Percentiles rank a stretch among this genome's conserved stretches.
These are phyloP conservation scores for Rotaria magnacalcarata DNA, from an alignment of 2,888 invertebrate species.

Conservation along the genomic window DNA sequence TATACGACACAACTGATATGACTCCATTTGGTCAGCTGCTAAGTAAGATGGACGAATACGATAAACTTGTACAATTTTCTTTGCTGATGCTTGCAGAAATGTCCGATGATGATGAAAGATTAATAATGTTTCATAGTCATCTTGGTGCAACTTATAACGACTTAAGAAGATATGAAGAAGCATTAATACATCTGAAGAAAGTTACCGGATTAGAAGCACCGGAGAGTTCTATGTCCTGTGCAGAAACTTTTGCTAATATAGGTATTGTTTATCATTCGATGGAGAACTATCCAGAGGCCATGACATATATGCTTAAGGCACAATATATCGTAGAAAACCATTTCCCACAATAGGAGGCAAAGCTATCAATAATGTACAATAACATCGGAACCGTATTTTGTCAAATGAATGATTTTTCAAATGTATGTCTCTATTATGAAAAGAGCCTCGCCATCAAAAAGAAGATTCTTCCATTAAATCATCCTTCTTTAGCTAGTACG, in stretches of 20 bases:
- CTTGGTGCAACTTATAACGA: neutral
- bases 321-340: neutral
- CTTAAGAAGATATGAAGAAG: neutral
- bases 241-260: neutral
- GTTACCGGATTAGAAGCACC: neutral
- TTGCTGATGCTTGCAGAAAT: neutral
- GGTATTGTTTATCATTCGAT: neutral
- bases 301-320: neutral
- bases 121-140: neutral
- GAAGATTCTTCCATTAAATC: neutral
- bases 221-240: neutral
- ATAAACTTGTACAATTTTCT: neutral
- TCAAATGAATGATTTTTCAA: neutral
- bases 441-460: neutral
- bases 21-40: neutral
- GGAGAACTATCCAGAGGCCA: neutral
- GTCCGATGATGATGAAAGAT: neutral
- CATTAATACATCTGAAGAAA: neutral
- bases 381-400: neutral
- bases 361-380: neutral
- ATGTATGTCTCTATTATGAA: neutral
- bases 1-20: neutral
- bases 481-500: neutral
- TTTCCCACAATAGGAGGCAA: neutral
- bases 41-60: neutral